Base-by-base conservation (phyloP, 2,797 vertebrate genomes). In the Paedocypris micromegethes region DNA sequence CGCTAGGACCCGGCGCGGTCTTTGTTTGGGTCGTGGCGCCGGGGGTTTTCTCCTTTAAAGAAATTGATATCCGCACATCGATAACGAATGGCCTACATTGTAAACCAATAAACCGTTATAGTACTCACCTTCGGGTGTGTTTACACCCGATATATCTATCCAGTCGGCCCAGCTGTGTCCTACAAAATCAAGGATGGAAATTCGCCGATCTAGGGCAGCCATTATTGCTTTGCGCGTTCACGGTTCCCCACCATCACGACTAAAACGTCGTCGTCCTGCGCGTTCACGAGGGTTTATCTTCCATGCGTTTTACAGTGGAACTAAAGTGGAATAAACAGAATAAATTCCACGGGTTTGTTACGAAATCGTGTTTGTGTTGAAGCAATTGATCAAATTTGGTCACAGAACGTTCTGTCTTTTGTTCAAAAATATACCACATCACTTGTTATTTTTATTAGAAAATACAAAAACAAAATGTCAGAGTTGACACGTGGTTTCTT, bases 91-190 rank as follows among this genome's bases (percentile, higher is more conserved):
- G 23, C 1, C 23, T 23, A 23, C 23, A 23, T 23, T 23, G 1
- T 23, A 23, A 23, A 23, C 23, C 23, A 23, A 23, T 23, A 23
- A 23, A 23, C 57, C 64, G 50, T 23, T 0, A 45, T 38, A 62
- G 49, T 75, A 89, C 91, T 92, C 89, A 93, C 93, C 92, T 72
- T 91, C 90, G 79, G 82, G 78, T 69, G 81, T 78, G 48, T 81
- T 85, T 83, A 88, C 72, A 76, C 88, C 88, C 60, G 83, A 85
- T 80, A 86, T 86, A 69, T 92, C 90, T 77, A 87, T 84, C 93
- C 91, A 93, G 66, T 87, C 88, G 83, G 88, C 91, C 92, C 92
- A 93, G 83, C 90, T 91, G 90, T 93, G 91, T 86, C 91, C 93
- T 79, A 90, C 89, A 87, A 91, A 94, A 74, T 92, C 92, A 82